Conservation (phyloP, 2,113 vertebrate species). For the Xiphorhynchus elegans region DNA sequence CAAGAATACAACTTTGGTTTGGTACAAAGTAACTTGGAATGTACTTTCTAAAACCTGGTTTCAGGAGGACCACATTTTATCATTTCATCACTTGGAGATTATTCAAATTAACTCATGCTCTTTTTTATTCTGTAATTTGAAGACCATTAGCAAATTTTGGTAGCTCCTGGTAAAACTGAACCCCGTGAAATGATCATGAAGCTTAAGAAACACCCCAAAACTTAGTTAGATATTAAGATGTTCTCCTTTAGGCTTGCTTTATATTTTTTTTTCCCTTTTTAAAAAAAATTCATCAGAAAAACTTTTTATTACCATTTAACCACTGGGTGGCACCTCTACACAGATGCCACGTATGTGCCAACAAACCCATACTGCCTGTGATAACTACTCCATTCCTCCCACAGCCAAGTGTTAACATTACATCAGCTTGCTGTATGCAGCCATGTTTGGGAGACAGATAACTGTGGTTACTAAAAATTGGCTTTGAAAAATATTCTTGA, state of each 20-base stretch:
- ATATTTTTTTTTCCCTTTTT: too few relatives aligned
- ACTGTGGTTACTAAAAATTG: not conserved
- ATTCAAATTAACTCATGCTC: not conserved
- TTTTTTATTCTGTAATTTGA: not conserved
- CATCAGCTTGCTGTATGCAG: fast-evolving
- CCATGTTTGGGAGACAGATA: not conserved
- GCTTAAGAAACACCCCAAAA: not conserved
- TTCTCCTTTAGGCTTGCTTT: not conserved
- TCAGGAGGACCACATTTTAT: not conserved
- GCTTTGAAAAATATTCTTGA: not conserved
- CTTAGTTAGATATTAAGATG: not conserved
- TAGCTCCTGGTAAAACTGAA: not conserved
- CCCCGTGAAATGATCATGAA: not conserved
- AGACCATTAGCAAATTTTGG: not conserved
- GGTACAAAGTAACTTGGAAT: not conserved
- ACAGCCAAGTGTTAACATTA: not conserved
- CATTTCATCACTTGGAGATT: not conserved
- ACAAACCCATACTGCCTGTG: not conserved
- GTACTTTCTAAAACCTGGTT: not conserved
- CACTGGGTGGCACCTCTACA: slow-evolving; percentile 60
- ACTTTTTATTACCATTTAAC: not conserved
- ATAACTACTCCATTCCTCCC: not conserved
- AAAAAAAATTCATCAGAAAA: not conserved
- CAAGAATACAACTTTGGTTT: not conserved
- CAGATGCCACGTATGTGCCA: not conserved